These are phyloP conservation scores for Brachyalestes nurse DNA, from an alignment of 2,797 vertebrate genomes.

Conservation along the genomic window DNA sequence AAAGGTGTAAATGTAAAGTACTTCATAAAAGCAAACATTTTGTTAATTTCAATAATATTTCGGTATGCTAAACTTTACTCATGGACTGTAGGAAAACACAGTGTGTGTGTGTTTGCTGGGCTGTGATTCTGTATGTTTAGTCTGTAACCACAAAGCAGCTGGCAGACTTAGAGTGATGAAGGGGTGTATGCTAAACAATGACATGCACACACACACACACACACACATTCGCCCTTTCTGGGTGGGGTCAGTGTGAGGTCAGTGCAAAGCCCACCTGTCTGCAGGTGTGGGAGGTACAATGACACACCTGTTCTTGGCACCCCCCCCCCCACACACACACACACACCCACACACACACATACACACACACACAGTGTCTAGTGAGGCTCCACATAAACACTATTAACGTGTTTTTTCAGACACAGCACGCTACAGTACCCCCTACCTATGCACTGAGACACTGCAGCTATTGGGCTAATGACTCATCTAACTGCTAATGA, in stretches of 20 bases:
- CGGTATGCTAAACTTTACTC: too few relatives aligned
- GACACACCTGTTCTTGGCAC: conserved; percentile 51
- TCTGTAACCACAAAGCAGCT: conserved; percentile 37
- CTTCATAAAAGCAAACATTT: too few relatives aligned
- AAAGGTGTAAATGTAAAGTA: not conserved
- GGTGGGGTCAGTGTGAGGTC: conserved; percentile 58
- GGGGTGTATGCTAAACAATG: conserved; percentile 27
- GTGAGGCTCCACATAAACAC: too few relatives aligned
- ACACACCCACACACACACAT: too few relatives aligned
- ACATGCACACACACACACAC: not conserved
- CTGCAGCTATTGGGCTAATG: too few relatives aligned
- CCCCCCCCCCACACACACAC: not conserved
- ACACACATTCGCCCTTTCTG: conserved; percentile 31
- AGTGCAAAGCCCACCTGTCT: conserved; percentile 46
- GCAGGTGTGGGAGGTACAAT: conserved; percentile 54
- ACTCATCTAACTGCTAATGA: too few relatives aligned
- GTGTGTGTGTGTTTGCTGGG: not conserved
- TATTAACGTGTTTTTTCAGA: too few relatives aligned
- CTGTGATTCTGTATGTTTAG: conserved; percentile 27
- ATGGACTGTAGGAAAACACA: too few relatives aligned
- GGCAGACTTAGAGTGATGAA: conserved; percentile 24
- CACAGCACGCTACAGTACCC: too few relatives aligned
- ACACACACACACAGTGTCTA: too few relatives aligned
- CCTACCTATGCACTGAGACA: too few relatives aligned
- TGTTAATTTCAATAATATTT: too few relatives aligned